Base-by-base conservation (phyloP, 2,888 invertebrate genomes). In the Cerastis rubricosa region DNA sequence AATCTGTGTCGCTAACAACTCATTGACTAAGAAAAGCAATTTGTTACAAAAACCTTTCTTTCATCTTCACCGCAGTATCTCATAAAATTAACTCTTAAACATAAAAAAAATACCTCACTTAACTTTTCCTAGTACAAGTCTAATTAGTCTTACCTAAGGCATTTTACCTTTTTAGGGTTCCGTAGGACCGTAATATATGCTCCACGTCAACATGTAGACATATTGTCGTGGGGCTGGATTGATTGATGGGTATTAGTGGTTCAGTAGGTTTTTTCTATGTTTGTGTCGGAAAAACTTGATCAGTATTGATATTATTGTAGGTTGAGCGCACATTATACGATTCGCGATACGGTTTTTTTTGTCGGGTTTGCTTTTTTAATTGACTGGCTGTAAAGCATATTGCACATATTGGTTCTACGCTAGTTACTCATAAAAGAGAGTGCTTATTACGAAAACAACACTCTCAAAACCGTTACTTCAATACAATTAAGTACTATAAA, bases 191-290 rank as follows among this genome's bases (percentile, higher is more conserved):
- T 90, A 86, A 86, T 83, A 89, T 88, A 89, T 87, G 81, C 81
- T 74, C 45, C 43, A 73, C 84, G 88, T 88, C 91, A 83, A 74
- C 76, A 78, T 74, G 75, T 74, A 81, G 90, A 91, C 91, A 90
- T 90, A 91, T 91, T 88, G 89, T 90, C 85, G 82, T 63, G 75
- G 81, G 65, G 67, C 74, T 78, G 63, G 88, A 87, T 89, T 90
- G 91, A 92, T 90, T 85, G 89, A 91, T 87, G 84, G 77, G 76
- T 70, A 80, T 85, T 79, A 84, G 71, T 84, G 77, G 80, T 84
- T 79, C 86, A 51, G 82, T 81, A 77, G 43, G 76, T 84, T 87
- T 88, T 87, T 89, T 77, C 77, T 76, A 35, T 43, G 80, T 67
- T 74, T 77, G 19, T 70, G 49, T 71, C 57, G 75, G 67, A 83